Evolutionary conservation across 2,113 vertebrate species (phyloP).

Genomic region (Pseudorhombus dupliciocellatus): DNA sequence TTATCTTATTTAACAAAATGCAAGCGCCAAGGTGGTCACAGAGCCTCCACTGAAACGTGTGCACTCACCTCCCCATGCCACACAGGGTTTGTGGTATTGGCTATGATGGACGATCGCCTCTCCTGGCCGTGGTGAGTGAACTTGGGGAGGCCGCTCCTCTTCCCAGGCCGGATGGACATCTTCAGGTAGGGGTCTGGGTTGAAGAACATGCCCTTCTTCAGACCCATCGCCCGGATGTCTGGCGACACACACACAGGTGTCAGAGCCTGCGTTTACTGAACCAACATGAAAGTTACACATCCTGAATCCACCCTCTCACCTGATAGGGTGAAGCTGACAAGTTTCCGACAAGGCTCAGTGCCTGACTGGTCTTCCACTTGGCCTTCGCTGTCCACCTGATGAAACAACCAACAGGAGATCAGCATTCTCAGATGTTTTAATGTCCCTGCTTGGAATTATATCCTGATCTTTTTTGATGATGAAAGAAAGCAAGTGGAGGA

Average conservation of each 20-base stretch:
- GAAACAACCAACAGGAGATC: slow-evolving; percentile 31
- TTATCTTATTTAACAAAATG: not conserved
- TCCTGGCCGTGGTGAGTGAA: slow-evolving; percentile 97
- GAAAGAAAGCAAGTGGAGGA: not conserved
- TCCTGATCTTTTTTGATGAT: too few relatives aligned
- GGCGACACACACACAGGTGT: not conserved
- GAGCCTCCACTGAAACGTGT: not conserved
- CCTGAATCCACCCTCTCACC: slow-evolving; percentile 75
- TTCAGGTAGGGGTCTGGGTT: slow-evolving; percentile 98
- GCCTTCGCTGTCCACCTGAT: slow-evolving; percentile 85
- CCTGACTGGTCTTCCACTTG: slow-evolving; percentile 85
- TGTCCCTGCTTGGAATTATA: too few relatives aligned
- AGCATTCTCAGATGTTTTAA: not conserved
- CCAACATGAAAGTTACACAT: not conserved
- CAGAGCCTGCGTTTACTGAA: not conserved
- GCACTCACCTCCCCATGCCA: slow-evolving; percentile 93
- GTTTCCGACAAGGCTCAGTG: slow-evolving; percentile 87
- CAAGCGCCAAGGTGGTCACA: too few relatives aligned
- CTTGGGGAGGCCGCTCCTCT: slow-evolving; percentile 90
- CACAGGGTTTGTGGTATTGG: slow-evolving; percentile 93
- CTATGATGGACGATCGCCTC: slow-evolving; percentile 90
- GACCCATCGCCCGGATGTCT: slow-evolving; percentile 92
- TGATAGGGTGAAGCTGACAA: slow-evolving; percentile 95
- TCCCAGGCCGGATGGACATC: slow-evolving; percentile 96
- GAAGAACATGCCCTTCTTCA: slow-evolving; percentile 99